Evolutionary conservation across 30 jellyfish, hydroid and myxozoan species (phyloP).

Genomic region (Pelagia noctiluca): DNA sequence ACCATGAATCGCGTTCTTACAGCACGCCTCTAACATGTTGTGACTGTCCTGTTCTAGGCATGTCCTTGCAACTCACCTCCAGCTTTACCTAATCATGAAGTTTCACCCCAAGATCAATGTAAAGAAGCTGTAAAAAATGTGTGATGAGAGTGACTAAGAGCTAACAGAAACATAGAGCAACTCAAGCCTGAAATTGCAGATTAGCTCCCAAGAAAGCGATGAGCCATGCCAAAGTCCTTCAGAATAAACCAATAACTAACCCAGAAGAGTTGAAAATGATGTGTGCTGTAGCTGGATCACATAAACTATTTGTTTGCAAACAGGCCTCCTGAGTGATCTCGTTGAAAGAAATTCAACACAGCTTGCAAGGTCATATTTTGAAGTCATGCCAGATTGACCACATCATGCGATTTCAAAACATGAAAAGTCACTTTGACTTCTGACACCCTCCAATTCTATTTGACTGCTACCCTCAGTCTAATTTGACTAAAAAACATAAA

Average conservation of each 20-base stretch:
- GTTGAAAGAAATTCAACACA: neutral
- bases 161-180: too few species aligned
- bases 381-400: constrained; percentile 33
- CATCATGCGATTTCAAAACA: too few species aligned
- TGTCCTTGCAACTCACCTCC: too few species aligned
- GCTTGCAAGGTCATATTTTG: constrained; percentile 8
- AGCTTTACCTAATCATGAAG: neutral
- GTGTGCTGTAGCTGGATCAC: constrained; percentile 43
- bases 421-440: too few species aligned
- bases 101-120: constrained; percentile 4
- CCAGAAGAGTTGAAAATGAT: constrained; percentile 22
- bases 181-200: constrained; percentile 19
- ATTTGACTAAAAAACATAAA: too few species aligned
- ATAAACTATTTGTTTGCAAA: constrained; percentile 31
- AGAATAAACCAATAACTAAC: constrained; percentile 14
- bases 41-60: too few species aligned
- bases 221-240: neutral
- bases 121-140: too few species aligned
- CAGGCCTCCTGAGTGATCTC: neutral
- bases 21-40: too few species aligned
- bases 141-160: neutral
- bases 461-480: too few species aligned
- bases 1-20: too few species aligned
- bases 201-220: constrained; percentile 20
- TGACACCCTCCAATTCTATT: too few species aligned